These are phyloP conservation scores for Bradysia coprophila DNA, from an alignment of 1,140 invertebrate genomes.

Conservation along the genomic window DNA sequence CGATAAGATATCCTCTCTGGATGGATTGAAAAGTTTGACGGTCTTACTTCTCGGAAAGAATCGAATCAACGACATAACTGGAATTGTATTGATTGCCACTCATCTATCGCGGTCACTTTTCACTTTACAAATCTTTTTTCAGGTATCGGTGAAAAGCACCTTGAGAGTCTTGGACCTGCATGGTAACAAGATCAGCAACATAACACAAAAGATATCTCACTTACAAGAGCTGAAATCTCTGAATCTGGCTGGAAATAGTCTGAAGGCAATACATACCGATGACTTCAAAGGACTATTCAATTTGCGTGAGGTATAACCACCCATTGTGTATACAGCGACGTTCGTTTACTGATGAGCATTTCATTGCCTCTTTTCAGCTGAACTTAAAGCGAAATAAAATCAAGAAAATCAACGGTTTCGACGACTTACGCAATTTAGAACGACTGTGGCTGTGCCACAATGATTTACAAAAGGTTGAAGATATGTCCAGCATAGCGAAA, in stretches of 20 bases:
- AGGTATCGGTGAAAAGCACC: conserved; percentile 11
- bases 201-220: conserved; percentile 29
- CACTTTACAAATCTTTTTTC: no score
- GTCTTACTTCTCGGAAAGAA: conserved; percentile 83
- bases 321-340: no score
- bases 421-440: conserved; percentile 32
- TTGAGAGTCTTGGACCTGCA: conserved; percentile 67
- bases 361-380: no score
- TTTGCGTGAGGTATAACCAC: conserved; percentile 60
- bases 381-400: conserved; percentile 76
- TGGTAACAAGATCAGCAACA: conserved; percentile 59
- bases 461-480: conserved; percentile 46
- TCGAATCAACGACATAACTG: conserved; percentile 33
- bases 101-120: no score
- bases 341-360: no score
- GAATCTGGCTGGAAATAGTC: conserved; percentile 79
- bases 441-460: conserved; percentile 23
- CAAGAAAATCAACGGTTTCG: conserved; percentile 59
- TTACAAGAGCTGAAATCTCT: conserved; percentile 65
- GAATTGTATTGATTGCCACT: no score
- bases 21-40: conserved; percentile 52
- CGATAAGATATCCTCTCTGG: conserved; percentile 59
- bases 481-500: conserved; percentile 56
- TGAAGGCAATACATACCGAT: conserved; percentile 46
- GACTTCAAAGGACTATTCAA: conserved; percentile 58